Evolutionary conservation across 53 echinoderm and acorn worm genomes (phyloP).

Genomic region (Luidia sarsii): DNA sequence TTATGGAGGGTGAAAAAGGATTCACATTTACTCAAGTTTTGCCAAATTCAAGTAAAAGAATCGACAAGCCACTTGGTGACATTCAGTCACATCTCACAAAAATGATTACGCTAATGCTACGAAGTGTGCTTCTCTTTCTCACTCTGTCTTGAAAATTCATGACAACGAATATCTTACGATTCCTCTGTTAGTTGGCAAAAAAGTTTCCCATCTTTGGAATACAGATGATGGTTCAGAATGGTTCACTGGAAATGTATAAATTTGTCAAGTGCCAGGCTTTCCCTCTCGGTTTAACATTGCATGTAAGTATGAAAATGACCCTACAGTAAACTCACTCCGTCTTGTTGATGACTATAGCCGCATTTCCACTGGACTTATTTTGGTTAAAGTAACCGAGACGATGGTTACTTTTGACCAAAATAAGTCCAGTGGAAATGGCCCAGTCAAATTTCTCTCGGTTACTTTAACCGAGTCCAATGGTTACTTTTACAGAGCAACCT

Average conservation of each 20-base stretch:
- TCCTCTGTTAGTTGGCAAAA: conserved; percentile 40
- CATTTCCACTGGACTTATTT: no score
- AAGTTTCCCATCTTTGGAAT: conserved; percentile 8
- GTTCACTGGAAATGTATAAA: conserved; percentile 16
- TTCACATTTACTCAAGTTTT: conserved; percentile 12
- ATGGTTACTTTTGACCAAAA: no score
- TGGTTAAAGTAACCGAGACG: no score
- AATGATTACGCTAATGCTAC: conserved; percentile 41
- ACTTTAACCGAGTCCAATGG: no score
- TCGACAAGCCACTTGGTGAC: conserved; percentile 4
- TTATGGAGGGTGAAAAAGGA: conserved; percentile 15
- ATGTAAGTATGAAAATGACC: conserved; percentile 31
- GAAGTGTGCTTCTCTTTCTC: neutral
- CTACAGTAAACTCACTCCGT: conserved; percentile 19
- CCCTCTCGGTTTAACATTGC: conserved; percentile 32
- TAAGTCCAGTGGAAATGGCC: no score
- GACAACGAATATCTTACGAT: conserved; percentile 29
- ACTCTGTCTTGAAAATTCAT: conserved; percentile 18
- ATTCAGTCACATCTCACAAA: conserved; percentile 11
- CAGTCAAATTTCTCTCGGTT: no score
- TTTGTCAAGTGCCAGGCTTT: conserved; percentile 29
- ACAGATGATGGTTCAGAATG: conserved; percentile 12
- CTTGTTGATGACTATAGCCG: conserved; percentile 38
- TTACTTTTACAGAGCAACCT: no score
- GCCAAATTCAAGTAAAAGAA: neutral